Evolutionary conservation across 2,888 invertebrate genomes (phyloP).

Genomic region (Ichneumoninae sp.): DNA sequence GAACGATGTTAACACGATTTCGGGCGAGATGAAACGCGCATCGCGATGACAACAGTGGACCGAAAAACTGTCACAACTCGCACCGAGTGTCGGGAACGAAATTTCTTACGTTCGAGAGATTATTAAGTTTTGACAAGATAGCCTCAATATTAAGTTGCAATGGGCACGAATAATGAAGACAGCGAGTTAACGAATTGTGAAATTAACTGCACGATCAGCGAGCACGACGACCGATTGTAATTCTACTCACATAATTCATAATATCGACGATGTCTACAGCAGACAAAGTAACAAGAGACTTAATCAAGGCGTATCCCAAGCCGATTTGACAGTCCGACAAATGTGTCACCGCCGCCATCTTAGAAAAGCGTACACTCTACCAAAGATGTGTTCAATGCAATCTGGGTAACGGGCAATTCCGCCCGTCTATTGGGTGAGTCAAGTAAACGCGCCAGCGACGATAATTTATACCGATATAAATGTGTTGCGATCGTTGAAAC

Average conservation of each 20-base stretch:
- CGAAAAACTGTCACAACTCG: slow-evolving; percentile 11
- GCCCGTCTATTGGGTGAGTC: slow-evolving; percentile 49
- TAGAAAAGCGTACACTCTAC: slow-evolving; percentile 64
- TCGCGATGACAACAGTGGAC: background rate
- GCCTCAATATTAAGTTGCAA: slow-evolving; percentile 34
- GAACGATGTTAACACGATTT: background rate
- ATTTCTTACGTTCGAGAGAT: background rate
- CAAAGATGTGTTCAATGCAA: slow-evolving; percentile 48
- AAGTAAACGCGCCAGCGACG: slow-evolving; percentile 31
- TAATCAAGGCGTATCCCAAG: slow-evolving; percentile 72
- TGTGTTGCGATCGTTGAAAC: background rate
- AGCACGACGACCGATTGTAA: slow-evolving; percentile 14
- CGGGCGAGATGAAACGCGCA: slow-evolving; percentile 4
- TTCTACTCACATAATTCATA: slow-evolving; percentile 68
- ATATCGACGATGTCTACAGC: slow-evolving; percentile 51
- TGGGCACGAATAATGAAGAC: slow-evolving; percentile 67
- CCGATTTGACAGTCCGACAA: slow-evolving; percentile 72
- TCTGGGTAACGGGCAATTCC: slow-evolving; percentile 58
- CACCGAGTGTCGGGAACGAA: slow-evolving; percentile 19
- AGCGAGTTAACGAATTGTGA: slow-evolving; percentile 50
- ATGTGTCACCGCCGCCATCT: slow-evolving; percentile 79
- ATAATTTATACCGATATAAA: slow-evolving; percentile 38
- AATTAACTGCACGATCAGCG: slow-evolving; percentile 16
- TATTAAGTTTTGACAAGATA: slow-evolving; percentile 58
- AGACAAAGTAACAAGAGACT: slow-evolving; percentile 57